Base-by-base conservation (phyloP, 2,113 vertebrate genomes). In the Bostrychus sinensis region DNA sequence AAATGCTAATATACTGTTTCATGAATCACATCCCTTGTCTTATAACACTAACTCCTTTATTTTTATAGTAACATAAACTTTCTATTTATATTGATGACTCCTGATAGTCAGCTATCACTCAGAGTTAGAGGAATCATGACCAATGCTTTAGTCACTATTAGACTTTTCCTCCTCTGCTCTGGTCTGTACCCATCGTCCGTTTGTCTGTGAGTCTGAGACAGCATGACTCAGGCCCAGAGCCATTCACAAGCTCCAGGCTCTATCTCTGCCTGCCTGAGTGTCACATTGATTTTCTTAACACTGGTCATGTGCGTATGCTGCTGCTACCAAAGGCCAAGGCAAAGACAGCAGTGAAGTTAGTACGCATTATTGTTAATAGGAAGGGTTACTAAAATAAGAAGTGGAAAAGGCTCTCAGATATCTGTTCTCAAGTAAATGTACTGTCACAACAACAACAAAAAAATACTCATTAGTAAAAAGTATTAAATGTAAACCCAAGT, bases 231-330 rank as follows among this genome's bases (percentile, higher is more conserved):
- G 77, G 59, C 80, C 36, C 43, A 75, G 57, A 26, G 70, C 51
- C 72, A 23, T 48, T 64, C 65, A 72, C 69, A 62, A 63, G 80
- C 87, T 86, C 50, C 57, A 37, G 84, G 80, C 78, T 77, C 62
- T 45, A 76, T 73, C 62, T 36, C 25, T 2, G 55, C 37, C 64
- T 41, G 74, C 58, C 72, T 25, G 60, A 66, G 56, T 83, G 88
- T 86, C 81, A 86, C 83, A 81, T 66, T 77, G 82, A 89, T 81
- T 86, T 77, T 38, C 58, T 19, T 81, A 78, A 84, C 74, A 42
- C 64, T 67, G 70, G 72, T 88, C 81, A 85, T 83, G 77, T 68
- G 75, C 56, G 51, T 13, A 19, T 58, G 30, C 63, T 62, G 62
- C 68, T 61, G 70, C 62, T 69, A 8, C 36, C 50, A 46, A 54